Evolutionary conservation across 1,140 invertebrate genomes (phyloP).

Genomic region (Cheumatopsyche charites): DNA sequence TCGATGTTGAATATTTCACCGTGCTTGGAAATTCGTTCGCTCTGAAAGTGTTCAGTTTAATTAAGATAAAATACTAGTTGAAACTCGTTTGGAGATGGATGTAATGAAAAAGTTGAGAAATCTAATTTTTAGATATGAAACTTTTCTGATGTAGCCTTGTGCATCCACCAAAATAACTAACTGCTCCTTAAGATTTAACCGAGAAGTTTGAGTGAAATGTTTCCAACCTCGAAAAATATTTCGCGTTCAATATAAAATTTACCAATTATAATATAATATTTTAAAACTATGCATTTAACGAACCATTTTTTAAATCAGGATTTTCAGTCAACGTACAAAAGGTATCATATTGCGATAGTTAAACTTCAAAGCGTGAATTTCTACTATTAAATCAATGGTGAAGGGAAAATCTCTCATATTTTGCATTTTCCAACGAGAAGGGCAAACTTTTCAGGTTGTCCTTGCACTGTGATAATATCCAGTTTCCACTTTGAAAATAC

Average conservation of each 20-base stretch:
- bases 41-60: slow-evolving; percentile 14
- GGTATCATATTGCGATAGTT: too few relatives aligned
- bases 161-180: slow-evolving; percentile 39
- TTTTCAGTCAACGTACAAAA: too few relatives aligned
- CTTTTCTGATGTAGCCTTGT: slow-evolving; percentile 19
- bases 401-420: slow-evolving; percentile 20
- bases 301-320: not conserved
- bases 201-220: too few relatives aligned
- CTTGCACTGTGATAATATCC: slow-evolving; percentile 28
- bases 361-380: slow-evolving; percentile 1
- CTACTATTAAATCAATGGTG: not conserved
- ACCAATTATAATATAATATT: not conserved
- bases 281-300: not conserved
- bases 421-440: not conserved
- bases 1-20: too few relatives aligned
- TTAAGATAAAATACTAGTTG: slow-evolving; percentile 26
- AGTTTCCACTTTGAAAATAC: slow-evolving; percentile 35
- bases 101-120: slow-evolving; percentile 36
- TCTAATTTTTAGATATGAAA: slow-evolving; percentile 37
- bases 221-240: not conserved
- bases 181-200: slow-evolving; percentile 32
- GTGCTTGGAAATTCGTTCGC: too few relatives aligned
- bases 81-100: not conserved
- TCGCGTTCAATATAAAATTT: too few relatives aligned
- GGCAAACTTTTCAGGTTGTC: slow-evolving; percentile 11